Percentiles rank a stretch among this genome's conserved stretches.
phyloP scores from a whole-genome alignment of 2,113 vertebrate species.

The Pollimyrus isidori region DNA sequence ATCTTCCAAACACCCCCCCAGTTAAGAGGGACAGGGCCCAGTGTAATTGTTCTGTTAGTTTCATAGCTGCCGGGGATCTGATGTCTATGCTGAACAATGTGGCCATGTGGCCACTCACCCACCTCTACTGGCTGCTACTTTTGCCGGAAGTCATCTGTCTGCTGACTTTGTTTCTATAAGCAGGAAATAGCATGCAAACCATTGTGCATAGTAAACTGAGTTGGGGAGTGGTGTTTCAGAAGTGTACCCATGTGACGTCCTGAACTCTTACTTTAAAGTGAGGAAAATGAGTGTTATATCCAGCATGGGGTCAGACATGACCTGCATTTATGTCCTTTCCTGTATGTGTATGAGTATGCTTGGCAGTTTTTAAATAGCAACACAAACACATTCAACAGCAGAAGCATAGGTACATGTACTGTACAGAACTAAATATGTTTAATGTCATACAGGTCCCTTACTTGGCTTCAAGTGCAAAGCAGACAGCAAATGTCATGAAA shows the following conservation, averaged over 20 bases:
- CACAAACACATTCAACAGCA: neutral
- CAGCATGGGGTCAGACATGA: neutral
- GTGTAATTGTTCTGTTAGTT: neutral
- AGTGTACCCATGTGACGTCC: neutral
- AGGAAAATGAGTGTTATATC: neutral
- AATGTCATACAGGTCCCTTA: conserved; percentile 57
- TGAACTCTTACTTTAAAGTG: neutral
- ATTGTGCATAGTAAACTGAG: neutral
- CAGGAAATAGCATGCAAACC: neutral
- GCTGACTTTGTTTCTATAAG: neutral
- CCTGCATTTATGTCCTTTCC: neutral
- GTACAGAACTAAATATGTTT: neutral
- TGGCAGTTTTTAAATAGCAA: neutral
- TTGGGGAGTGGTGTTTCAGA: neutral
- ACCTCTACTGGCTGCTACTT: neutral
- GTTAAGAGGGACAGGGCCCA: neutral
- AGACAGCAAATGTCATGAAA: conserved; percentile 54
- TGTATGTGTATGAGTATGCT: neutral
- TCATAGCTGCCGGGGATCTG: neutral
- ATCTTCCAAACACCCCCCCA: neutral
- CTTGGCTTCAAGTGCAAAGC: conserved; percentile 54
- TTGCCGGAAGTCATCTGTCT: neutral
- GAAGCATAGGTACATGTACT: neutral
- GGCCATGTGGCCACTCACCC: neutral
- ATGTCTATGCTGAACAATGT: neutral